Base-by-base conservation (phyloP, 2,888 invertebrate genomes). In the Synanthedon formicaeformis region DNA sequence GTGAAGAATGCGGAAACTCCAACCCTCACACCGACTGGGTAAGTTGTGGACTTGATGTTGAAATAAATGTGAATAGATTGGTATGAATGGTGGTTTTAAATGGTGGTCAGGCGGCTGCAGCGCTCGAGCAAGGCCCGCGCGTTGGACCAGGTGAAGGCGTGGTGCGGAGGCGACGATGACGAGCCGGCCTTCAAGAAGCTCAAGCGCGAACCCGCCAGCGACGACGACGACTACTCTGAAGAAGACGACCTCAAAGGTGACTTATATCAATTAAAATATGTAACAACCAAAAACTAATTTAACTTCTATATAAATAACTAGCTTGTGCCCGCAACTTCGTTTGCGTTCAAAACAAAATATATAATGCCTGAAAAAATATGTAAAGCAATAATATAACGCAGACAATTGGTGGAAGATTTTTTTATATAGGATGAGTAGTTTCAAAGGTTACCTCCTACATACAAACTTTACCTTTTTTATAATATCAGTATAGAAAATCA, bases 61-160 rank as follows among this genome's bases (percentile, higher is more conserved):
- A 34, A 34, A 5, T 23, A 23, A 23, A 23, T 23, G 4, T 23
- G 5, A 5, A 23, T 23, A 23, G 5, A 23, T 23, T 5, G 23
- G 5, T 23, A 23, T 23, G 4, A 23, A 23, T 34, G 2, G 27
- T 27, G 27, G 34, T 34, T 10, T 10, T 34, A 23, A 23, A 23
- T 41, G 2, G 14, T 45, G 23, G 4, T 45, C 59, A 92, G 92
- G 3, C 90, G 93, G 27, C 92, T 93, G 3, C 91, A 91, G 69
- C 88, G 93, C 16, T 91, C 91, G n/a, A 94, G 94, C 64, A 95
- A 95, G 74, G 92, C 92, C 51, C 93, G 93, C 62, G 94, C 94
- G 0, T 81, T 94, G 72, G 93, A 93, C 74, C 94, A 94, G 72
- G 94, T 95, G 53, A 95, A 95, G 69, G 92, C 92, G 56, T 95